These are phyloP conservation scores for Atta cephalotes DNA, from an alignment of 1,140 invertebrate genomes.

Conservation along the genomic window DNA sequence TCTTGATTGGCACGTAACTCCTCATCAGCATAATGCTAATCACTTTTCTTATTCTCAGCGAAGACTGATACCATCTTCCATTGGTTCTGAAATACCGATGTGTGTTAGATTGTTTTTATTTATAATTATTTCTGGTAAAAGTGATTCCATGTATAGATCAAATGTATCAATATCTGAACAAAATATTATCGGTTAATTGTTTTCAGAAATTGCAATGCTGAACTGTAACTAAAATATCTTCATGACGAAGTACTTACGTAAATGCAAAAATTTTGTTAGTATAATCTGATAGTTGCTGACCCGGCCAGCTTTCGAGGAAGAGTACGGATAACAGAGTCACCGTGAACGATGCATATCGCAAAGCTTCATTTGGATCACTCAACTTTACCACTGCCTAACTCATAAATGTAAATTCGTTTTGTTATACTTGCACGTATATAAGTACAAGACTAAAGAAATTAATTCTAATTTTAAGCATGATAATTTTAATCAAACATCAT, in stretches of 20 bases:
- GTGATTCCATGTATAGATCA: neutral
- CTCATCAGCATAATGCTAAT: constrained; percentile 70
- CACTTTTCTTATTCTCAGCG: constrained; percentile 64
- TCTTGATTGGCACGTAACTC: constrained; percentile 64
- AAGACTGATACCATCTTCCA: constrained; percentile 73
- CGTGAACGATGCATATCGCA: constrained; percentile 70
- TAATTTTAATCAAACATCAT: neutral
- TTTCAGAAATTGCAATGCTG: neutral
- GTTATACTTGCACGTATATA: neutral
- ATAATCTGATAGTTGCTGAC: constrained; percentile 69
- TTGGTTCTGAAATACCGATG: constrained; percentile 63
- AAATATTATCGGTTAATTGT: neutral
- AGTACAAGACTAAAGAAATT: neutral
- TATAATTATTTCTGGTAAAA: neutral
- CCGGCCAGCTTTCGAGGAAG: constrained; percentile 72
- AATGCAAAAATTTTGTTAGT: constrained; percentile 67
- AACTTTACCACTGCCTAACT: constrained; percentile 73
- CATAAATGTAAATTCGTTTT: constrained; percentile 19
- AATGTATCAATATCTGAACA: neutral
- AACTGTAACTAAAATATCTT: neutral
- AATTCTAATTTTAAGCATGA: neutral
- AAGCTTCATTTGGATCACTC: constrained; percentile 37
- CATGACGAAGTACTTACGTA: constrained; percentile 57
- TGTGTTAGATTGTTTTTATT: neutral
- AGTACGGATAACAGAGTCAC: constrained; percentile 66